Evolutionary conservation across 2,888 invertebrate species (phyloP), one percentile per base, ranked within the genome.

Genomic region (Sclerodermus sp.): DNA sequence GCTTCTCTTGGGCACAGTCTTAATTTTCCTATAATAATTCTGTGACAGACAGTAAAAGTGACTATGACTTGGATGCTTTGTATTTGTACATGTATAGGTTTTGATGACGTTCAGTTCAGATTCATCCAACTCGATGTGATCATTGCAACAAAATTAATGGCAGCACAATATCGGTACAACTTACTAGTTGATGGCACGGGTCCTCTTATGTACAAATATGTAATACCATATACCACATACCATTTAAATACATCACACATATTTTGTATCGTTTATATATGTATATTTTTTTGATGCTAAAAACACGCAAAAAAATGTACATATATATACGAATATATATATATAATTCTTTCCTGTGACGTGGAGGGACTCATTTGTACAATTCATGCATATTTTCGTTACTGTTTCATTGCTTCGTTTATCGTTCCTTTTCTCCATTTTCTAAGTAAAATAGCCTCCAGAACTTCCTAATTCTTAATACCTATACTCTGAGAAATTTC

Each of bases 281-380:
- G 64, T 68, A 68, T 71, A 65, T 71, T 60, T 65, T 55, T 54
- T 61, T 59, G 56, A 55, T 68, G 62, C 4, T 23, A 5, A 23
- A 23, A 23, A 5, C 23, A 23, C 23, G 8, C 65, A 61, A 57
- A 63, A 58, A 57, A 58, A 64, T 57, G 53, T 49, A 48, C 49
- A 32, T 47, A 51, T 51, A 31, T 36, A 36, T 50, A 61, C 52
- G 53, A 38, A 23, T 46, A 63, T 58, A 64, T 66, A 58, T 64
- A 66, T 66, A 64, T 52, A 55, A 51, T 67, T 69, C 58, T 57
- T 63, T 67, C 69, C 62, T 71, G 72, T 74, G 73, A 75, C 69
- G 76, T 77, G 77, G 77, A 77, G 76, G 76, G 77, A 77, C 70
- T 78, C 71, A 70, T 77, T 77, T 76, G 76, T 77, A 76, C 77